These are phyloP conservation scores for Mustela lutreola DNA, from an alignment of 2,113 vertebrate genomes.

Conservation along the genomic window DNA sequence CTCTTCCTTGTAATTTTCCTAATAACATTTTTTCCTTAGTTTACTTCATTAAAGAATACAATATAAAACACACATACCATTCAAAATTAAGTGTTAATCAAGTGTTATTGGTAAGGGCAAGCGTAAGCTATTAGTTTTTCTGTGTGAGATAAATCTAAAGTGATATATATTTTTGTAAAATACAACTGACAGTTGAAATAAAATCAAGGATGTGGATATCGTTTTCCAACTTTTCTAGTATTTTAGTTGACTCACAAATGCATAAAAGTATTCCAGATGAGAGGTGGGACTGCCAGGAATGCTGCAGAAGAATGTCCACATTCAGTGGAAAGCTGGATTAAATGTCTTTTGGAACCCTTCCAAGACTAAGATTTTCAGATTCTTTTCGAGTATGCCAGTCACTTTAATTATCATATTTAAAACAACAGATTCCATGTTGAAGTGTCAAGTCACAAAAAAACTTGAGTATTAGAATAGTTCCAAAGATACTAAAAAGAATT, in stretches of 20 bases:
- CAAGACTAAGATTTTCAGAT: background rate
- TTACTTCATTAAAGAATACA: background rate
- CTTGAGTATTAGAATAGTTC: background rate
- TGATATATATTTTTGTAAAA: slow-evolving; percentile 66
- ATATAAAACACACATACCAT: background rate
- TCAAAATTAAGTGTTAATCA: background rate
- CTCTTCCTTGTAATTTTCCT: background rate
- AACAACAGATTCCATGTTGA: background rate
- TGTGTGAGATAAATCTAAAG: slow-evolving; percentile 40
- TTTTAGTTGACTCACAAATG: slow-evolving; percentile 33
- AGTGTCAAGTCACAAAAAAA: background rate
- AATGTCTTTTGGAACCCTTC: background rate
- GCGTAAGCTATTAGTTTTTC: background rate
- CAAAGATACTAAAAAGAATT: slow-evolving; percentile 32
- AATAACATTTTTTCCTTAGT: background rate
- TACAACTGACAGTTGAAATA: background rate
- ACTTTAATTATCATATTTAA: slow-evolving; percentile 47
- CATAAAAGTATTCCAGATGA: background rate
- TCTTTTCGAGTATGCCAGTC: background rate
- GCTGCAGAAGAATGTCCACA: background rate
- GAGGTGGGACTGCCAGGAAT: background rate
- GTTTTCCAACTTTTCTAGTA: slow-evolving; percentile 51
- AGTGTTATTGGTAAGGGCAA: background rate
- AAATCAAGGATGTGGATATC: background rate
- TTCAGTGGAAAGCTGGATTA: background rate